Evolutionary conservation across 2,888 invertebrate genomes (phyloP), one percentile per base, ranked within the genome.

Genomic region (Cephus spinipes): DNA sequence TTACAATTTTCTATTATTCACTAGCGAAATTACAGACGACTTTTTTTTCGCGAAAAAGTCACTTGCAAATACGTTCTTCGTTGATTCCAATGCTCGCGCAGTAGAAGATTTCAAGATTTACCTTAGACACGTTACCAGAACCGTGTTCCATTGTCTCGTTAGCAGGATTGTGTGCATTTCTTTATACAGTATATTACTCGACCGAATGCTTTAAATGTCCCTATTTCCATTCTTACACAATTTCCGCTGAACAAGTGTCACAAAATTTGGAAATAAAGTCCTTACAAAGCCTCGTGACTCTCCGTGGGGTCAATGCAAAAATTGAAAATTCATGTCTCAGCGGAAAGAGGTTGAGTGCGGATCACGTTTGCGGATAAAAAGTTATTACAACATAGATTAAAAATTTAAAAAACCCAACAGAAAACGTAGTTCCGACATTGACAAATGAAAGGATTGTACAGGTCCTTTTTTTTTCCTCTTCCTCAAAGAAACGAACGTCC

Each of bases 1-100:
- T 71, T 31, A 32, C 71, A 71, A 71, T 71, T 71, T 33, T 71
- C 71, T 71, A 71, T 71, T 71, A 71, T 31, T 71, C 12, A 30
- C 69, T 32, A 76, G 34, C 69, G 30, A 33, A 34, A 2, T 31
- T 71, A 30, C 23, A 12, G n/a, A 12, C 12, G 31, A 36, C 30
- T 30, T 31, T 68, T 15, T 11, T 12, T 23, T 23, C 9, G 23
- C 23, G 40, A 55, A 55, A 55, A 55, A 23, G 23, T 55, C 55
- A 55, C 55, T 55, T 9, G 55, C 23, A 23, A 55, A 55, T 55
- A 23, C 9, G 55, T 55, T 23, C 35, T 9, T 55, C 55, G 9
- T 23, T 55, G 55, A 55, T 55, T 55, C 23, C 55, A 55, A 55
- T 55, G 55, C 55, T 55, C 23, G 23, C 9, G 55, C 55, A 23